Conservation (phyloP, 2,113 vertebrate species). For the Corythornis vintsioides region DNA sequence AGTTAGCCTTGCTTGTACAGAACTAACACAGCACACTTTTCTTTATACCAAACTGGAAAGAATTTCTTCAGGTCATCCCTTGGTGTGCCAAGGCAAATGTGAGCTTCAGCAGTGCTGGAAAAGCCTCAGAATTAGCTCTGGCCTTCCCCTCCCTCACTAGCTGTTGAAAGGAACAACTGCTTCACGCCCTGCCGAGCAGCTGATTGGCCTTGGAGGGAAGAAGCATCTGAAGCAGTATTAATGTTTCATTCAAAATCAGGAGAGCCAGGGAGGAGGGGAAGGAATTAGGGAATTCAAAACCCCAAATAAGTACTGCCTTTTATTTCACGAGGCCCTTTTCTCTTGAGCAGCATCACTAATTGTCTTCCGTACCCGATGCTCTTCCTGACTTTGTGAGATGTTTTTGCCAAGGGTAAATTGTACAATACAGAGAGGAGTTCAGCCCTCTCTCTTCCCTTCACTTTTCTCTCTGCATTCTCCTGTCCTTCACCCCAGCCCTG, state of each 20-base stretch:
- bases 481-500: background rate
- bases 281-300: conserved; percentile 27
- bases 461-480: background rate
- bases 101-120: conserved; percentile 5
- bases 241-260: conserved; percentile 59
- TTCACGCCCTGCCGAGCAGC: conserved; percentile 63
- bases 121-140: conserved; percentile 25
- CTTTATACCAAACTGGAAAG: background rate
- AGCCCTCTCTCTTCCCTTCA: background rate
- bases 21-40: background rate
- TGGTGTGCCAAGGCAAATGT: conserved; percentile 25
- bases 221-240: conserved; percentile 65
- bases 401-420: conserved; percentile 5
- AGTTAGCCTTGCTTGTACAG: background rate
- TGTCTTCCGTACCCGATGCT: background rate
- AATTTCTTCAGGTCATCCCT: conserved; percentile 32
- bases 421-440: background rate
- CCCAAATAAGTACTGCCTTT: conserved; percentile 3
- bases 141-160: conserved; percentile 33
- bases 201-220: conserved; percentile 68
- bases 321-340: background rate
- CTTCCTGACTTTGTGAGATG: background rate
- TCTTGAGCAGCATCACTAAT: background rate
- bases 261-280: conserved; percentile 28
- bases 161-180: conserved; percentile 44